A percentile compares a stretch with the other conserved stretches of the same genome.
Evolutionary conservation across 37 sponge, comb jelly and placozoan genomes (phyloP).

Genomic region (Hormiphora californensis): DNA sequence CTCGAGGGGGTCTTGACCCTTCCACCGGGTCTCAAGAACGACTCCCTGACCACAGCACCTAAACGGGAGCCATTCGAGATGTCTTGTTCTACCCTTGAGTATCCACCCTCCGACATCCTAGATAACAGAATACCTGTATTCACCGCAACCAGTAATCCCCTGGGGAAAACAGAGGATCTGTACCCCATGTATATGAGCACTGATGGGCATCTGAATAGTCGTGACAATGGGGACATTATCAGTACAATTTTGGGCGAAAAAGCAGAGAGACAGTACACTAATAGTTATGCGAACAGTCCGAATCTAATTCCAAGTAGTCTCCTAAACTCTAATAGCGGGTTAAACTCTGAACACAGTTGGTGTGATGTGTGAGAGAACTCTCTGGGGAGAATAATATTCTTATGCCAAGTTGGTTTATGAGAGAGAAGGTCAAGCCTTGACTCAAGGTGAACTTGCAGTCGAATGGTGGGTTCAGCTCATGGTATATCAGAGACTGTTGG

Average conservation of each 20-base stretch:
- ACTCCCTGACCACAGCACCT: constrained; percentile 25
- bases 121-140: constrained; percentile 36
- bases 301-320: not conserved
- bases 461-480: no score
- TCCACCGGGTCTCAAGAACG: constrained; percentile 43
- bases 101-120: constrained; percentile 31
- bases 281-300: not conserved
- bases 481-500: no score
- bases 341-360: constrained; percentile 39
- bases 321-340: constrained; percentile 21
- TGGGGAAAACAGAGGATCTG: not conserved
- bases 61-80: not conserved
- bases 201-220: not conserved
- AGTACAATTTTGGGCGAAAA: constrained; percentile 19
- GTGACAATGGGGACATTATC: not conserved
- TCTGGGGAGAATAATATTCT: no score
- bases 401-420: no score
- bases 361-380: constrained; percentile 42
- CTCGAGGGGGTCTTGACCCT: constrained; percentile 36
- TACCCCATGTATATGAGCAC: constrained; percentile 11
- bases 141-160: constrained; percentile 5
- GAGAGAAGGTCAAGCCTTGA: no score
- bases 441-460: no score
- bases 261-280: constrained; percentile 32
- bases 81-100: constrained; percentile 23